Evolutionary conservation across 2,113 vertebrate species (phyloP).

Genomic region (Prunella himalayana): DNA sequence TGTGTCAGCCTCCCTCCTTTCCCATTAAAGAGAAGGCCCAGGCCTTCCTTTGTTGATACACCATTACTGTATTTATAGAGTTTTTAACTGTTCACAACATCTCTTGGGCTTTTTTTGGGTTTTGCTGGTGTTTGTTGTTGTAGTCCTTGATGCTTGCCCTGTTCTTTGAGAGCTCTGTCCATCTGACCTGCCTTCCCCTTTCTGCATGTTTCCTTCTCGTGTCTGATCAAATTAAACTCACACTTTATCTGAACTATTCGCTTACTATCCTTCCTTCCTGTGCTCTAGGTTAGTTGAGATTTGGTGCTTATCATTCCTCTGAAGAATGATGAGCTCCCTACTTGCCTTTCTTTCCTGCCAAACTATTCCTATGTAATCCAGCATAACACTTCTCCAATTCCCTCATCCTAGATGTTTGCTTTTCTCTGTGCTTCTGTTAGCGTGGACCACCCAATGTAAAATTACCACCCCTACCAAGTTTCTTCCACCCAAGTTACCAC

Average conservation of each 20-base stretch:
- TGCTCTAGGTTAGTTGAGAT: not conserved
- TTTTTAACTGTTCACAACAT: not conserved
- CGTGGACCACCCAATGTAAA: rapidly evolving
- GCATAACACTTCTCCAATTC: not conserved
- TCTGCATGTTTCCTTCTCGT: not conserved
- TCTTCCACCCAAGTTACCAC: not conserved
- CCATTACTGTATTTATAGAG: not conserved
- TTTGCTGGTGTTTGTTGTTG: not conserved
- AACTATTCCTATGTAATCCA: not conserved
- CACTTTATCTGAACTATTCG: rapidly evolving
- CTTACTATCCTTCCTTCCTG: not conserved
- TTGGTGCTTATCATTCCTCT: not conserved
- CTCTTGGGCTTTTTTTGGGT: rapidly evolving
- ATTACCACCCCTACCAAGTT: not conserved
- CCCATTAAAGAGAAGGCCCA: not conserved
- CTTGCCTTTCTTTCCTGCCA: not conserved
- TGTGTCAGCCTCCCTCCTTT: not conserved
- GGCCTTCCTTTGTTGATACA: not conserved
- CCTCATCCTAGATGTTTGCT: not conserved
- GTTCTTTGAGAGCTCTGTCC: not conserved
- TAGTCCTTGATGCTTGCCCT: not conserved
- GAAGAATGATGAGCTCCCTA: not conserved
- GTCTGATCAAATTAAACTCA: not conserved
- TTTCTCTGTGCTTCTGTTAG: not conserved
- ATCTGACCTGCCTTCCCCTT: not conserved